Evolutionary conservation across 2,888 invertebrate genomes (phyloP), one percentile per base, ranked within the genome.

Genomic region (Aporophyla nigra): DNA sequence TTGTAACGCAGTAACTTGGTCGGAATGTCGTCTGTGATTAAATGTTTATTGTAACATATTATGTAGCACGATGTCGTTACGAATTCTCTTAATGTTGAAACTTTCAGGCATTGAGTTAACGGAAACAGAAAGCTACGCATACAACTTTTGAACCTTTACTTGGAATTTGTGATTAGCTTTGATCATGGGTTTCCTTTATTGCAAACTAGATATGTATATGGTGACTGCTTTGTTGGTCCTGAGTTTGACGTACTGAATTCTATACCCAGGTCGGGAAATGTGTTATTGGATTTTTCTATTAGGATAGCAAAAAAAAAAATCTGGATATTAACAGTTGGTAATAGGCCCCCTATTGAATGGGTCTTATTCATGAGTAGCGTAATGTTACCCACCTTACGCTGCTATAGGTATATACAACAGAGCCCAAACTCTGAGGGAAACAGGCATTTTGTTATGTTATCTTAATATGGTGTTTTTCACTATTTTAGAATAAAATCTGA

Each of bases 21-120:
- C 79, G 70, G 56, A 68, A 75, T 72, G 71, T 74, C 69, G 70
- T 72, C 71, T 58, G 72, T 86, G 83, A 84, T 84, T 84, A 84
- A 86, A 78, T 86, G 86, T 86, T 70, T 83, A 78, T 70, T 73
- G 71, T 86, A 68, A 70, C 83, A 72, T 82, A 74, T 70, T 75
- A 83, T 68, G 46, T 78, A 46, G 74, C 58, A 71, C 54, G 68
- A 71, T 61, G 49, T 74, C 53, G n/a, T 83, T 86, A 83, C 68
- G 27, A 27, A 83, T 86, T 83, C 83, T 71, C 68, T 78, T 85
- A 69, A 71, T 82, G 73, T 65, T 61, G n/a, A 49, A 74, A 86
- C 61, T 70, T 84, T 73, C 0, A 24, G 62, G 67, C 27, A 59
- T 70, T 61, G 58, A 69, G 62, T 54, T 16, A 66, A 54, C 53